Base-by-base conservation (phyloP, 2,113 vertebrate genomes). In the Cervus canadensis region DNA sequence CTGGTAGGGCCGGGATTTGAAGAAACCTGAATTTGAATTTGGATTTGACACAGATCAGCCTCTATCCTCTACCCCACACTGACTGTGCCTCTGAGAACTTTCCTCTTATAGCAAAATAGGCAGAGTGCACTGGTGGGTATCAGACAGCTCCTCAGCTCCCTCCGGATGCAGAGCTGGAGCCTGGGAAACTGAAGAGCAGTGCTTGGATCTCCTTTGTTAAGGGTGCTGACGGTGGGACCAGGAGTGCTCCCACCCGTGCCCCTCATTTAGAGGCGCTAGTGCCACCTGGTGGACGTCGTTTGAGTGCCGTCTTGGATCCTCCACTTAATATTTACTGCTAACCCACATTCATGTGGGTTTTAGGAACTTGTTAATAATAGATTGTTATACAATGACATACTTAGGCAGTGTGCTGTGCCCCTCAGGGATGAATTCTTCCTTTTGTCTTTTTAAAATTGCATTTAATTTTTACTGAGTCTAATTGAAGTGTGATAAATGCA, bases 261-360 rank as follows among this genome's bases (percentile, higher is more conserved):
- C 33, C 60, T 56, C 74, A 71, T 14, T 33, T 23, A 87, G 67
- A 84, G 59, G 28, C 59, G 40, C 12, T 57, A 87, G 67, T 21
- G 97, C 97, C 98, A 97, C 94, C 98, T 97, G 71, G 95, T 98
- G 98, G 97, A 84, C 83, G 71, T 1, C 19, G 21, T 28, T 79
- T 71, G 57, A 21, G 64, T 21, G 17, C 26, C 25, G 0, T 82
- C 54, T 45, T 92, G 33, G 79, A 60, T 82, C 11, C 21, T 82
- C 26, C 16, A 23, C 79, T n/a, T 83, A 14, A 8, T 6, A 40
- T 36, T 36, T 59, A 40, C 36, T 15, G 9, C 50, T 45, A 87
- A 33, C 13, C 48, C 64, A 45, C 1, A 2, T n/a, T 33, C 11
- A 10, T 0, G 2, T 14, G 40, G 45, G 40, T 64, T 57, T 92